Conservation (phyloP, 30 jellyfish, hydroid and myxozoan species). For the Hydractinia symbiolongicarpus region DNA sequence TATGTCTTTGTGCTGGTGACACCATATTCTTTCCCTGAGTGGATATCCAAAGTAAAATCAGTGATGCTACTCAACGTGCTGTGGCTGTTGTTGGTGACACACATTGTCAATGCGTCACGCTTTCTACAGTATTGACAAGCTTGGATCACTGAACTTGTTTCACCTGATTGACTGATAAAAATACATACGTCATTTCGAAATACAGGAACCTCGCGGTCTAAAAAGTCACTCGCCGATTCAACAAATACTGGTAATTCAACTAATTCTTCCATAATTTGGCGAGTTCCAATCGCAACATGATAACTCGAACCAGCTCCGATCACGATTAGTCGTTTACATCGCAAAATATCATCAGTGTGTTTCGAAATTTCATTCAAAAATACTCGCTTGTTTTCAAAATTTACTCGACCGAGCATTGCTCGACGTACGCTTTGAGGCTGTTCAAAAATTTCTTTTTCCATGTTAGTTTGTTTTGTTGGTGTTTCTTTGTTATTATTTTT, state of each 20-base stretch:
- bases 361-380: slow-evolving; percentile 72
- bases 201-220: slow-evolving; percentile 86
- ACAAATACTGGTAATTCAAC: slow-evolving; percentile 93
- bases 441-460: slow-evolving; percentile 18
- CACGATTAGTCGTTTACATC: slow-evolving; percentile 77
- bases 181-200: slow-evolving; percentile 91
- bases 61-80: slow-evolving; percentile 78
- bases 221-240: slow-evolving; percentile 91
- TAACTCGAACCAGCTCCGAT: slow-evolving; percentile 95
- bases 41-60: slow-evolving; percentile 73
- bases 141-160: slow-evolving; percentile 46
- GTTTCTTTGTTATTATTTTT: background rate
- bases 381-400: slow-evolving; percentile 27
- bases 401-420: slow-evolving; percentile 16
- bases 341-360: slow-evolving; percentile 53
- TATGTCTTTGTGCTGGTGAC: slow-evolving; percentile 94
- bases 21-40: slow-evolving; percentile 84
- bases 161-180: slow-evolving; percentile 95
- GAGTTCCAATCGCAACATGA: slow-evolving; percentile 81
- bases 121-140: slow-evolving; percentile 74
- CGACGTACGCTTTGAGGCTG: background rate
- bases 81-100: slow-evolving; percentile 68
- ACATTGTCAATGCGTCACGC: slow-evolving; percentile 84
- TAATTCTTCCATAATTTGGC: slow-evolving; percentile 84
- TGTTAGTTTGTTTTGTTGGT: background rate